Evolutionary conservation across 2,797 vertebrate genomes (phyloP).

Genomic region (Propithecus deckenii): DNA sequence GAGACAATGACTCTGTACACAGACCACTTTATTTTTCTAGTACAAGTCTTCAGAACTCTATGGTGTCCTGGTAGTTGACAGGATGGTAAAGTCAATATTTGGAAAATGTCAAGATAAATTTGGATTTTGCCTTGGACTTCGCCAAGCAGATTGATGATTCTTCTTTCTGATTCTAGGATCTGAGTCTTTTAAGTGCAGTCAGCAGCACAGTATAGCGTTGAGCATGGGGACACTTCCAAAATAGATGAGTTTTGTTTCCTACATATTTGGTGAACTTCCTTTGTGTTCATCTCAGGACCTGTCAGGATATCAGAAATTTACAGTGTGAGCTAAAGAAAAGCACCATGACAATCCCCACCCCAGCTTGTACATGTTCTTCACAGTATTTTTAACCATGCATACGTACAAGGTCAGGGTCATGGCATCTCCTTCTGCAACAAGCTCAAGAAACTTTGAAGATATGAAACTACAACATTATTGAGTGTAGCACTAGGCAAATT

Average conservation of each 20-base stretch:
- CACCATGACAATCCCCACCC: neutral
- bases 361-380: neutral
- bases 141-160: neutral
- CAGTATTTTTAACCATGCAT: neutral
- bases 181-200: neutral
- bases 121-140: constrained; percentile 9
- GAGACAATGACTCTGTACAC: neutral
- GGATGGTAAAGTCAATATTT: constrained; percentile 16
- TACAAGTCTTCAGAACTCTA: neutral
- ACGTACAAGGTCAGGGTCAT: neutral
- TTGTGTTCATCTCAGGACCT: neutral
- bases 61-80: neutral
- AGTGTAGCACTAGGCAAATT: neutral
- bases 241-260: constrained; percentile 3
- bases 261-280: neutral
- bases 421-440: neutral
- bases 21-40: neutral
- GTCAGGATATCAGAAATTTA: neutral
- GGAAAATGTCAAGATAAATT: constrained; percentile 36
- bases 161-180: neutral
- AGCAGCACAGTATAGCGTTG: neutral
- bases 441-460: neutral
- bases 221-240: neutral
- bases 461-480: neutral
- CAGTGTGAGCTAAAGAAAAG: neutral